Conservation (phyloP, 2,113 vertebrate species). For the Orycteropus afer region DNA sequence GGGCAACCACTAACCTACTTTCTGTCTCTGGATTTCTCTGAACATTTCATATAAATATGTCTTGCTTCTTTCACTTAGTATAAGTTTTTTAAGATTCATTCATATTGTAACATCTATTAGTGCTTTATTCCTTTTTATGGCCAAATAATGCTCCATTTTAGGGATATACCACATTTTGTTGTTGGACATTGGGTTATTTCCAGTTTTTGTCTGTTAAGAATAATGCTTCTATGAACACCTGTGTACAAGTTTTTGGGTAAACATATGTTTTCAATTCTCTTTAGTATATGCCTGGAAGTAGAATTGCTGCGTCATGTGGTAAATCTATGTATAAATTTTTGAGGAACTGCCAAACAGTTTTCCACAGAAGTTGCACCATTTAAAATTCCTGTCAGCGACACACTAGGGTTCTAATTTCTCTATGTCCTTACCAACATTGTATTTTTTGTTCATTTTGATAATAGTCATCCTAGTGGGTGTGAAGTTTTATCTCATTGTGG, state of each 20-base stretch:
- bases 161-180: conserved; percentile 8
- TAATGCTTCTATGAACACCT: neutral
- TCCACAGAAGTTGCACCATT: neutral
- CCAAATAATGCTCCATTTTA: conserved; percentile 39
- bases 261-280: conserved; percentile 24
- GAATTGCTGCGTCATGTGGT: neutral
- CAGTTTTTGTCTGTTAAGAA: neutral
- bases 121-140: conserved; percentile 1
- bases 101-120: neutral
- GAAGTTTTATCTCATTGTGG: neutral
- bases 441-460: neutral
- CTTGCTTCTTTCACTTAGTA: neutral
- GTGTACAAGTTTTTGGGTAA: conserved; percentile 8
- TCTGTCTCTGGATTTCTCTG: neutral
- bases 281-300: neutral
- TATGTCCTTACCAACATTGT: neutral
- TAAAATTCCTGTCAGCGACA: neutral
- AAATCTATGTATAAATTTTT: neutral
- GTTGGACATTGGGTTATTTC: neutral
- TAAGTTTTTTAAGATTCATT: neutral
- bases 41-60: neutral
- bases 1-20: neutral
- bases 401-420: neutral
- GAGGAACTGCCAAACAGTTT: neutral
- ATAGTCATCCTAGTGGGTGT: neutral